These are phyloP conservation scores for Borostomias antarcticus DNA, from an alignment of 2,797 vertebrate genomes.

Conservation along the genomic window DNA sequence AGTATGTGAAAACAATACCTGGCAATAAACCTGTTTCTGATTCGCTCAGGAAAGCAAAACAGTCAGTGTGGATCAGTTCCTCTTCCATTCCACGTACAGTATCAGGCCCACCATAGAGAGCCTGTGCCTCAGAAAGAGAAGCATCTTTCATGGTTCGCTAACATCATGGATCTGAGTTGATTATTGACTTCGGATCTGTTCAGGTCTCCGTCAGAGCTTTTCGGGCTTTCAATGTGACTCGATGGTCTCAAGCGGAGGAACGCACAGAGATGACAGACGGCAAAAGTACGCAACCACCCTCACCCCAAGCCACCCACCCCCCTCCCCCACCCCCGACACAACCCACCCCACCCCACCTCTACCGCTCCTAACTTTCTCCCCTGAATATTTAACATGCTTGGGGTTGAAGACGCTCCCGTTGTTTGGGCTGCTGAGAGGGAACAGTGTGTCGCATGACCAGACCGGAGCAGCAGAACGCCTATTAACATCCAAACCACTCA, in stretches of 20 bases:
- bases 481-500: slow-evolving; percentile 24
- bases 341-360: slow-evolving; percentile 42
- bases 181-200: background rate
- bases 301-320: too few species aligned
- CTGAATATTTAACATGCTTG: slow-evolving; percentile 67
- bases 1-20: too few species aligned
- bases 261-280: background rate
- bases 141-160: background rate
- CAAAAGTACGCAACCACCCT: slow-evolving; percentile 34
- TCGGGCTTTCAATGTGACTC: background rate
- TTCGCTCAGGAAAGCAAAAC: too few species aligned
- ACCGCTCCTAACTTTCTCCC: slow-evolving; percentile 40
- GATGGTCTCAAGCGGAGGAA: slow-evolving; percentile 10
- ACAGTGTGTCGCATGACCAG: slow-evolving; percentile 61
- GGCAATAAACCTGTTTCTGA: too few species aligned
- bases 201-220: background rate
- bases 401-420: slow-evolving; percentile 48
- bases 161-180: background rate
- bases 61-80: too few species aligned
- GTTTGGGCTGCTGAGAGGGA: slow-evolving; percentile 56
- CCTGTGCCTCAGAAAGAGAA: too few species aligned
- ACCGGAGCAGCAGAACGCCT: slow-evolving; percentile 52
- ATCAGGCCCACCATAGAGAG: too few species aligned
- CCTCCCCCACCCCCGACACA: too few species aligned
- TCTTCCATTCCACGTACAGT: too few species aligned